Percentiles rank a stretch among this genome's conserved stretches.
Conservation (phyloP, 2,113 vertebrate genomes). For the Natator depressus region DNA sequence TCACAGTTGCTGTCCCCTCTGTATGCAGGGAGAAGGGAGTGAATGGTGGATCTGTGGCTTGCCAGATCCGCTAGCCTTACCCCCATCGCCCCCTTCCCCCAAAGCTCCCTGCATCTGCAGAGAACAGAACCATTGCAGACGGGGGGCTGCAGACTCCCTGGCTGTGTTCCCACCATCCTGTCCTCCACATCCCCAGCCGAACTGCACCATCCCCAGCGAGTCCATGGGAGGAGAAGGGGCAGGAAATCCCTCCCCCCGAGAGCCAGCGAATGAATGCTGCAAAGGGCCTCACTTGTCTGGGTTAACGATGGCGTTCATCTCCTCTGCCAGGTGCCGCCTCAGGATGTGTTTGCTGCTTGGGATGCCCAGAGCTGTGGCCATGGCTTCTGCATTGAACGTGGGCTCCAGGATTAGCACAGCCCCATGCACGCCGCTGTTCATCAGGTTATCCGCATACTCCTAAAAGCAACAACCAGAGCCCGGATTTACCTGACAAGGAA, state of each 20-base stretch:
- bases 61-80: neutral
- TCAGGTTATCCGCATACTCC: slow-evolving; percentile 87
- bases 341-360: slow-evolving; percentile 87
- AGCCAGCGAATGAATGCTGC: neutral
- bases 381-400: slow-evolving; percentile 81
- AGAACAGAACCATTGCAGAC: neutral
- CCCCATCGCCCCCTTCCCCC: neutral
- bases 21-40: neutral
- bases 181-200: neutral
- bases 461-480: slow-evolving; percentile 21
- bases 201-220: neutral
- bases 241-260: neutral
- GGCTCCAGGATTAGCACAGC: slow-evolving; percentile 88
- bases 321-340: slow-evolving; percentile 86
- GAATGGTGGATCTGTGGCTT: neutral
- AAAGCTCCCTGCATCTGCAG: neutral
- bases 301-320: slow-evolving; percentile 82
- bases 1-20: neutral
- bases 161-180: neutral
- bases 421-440: slow-evolving; percentile 86
- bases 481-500: neutral
- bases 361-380: slow-evolving; percentile 82
- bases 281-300: slow-evolving; percentile 74
- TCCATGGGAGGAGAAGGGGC: neutral
- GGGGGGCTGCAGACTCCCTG: neutral